Evolutionary conservation across 2,797 vertebrate species (phyloP), one percentile per base, ranked within the genome.

Genomic region (Ctenochaetus hawaiiensis): DNA sequence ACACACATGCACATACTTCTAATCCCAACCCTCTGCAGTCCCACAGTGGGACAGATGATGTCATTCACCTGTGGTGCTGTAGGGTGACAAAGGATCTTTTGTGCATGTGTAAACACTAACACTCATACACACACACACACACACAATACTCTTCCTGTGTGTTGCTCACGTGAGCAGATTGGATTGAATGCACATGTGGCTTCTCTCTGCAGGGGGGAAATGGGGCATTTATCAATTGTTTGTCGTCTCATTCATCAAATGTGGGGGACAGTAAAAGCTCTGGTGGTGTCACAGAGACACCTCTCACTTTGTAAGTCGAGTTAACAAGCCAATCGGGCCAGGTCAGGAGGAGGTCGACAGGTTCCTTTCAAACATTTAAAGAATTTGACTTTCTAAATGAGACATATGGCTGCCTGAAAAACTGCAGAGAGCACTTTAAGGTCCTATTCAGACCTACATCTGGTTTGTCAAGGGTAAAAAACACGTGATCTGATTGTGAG

Each of bases 11-110:
- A 79, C 66, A 66, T 49, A 56, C 14, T 60, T 85, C 20, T 92
- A 88, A 92, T 91, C 86, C 81, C 22, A 37, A 58, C 83, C 82
- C 61, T 41, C 56, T 44, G 22, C 45, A 70, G 74, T 79, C 82
- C 71, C 82, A 85, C 76, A 78, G 68, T 59, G 30, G 70, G 57
- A 72, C 20, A 6, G 54, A 77, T 94, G 94, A 95, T 90, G 91
- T 95, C 91, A 94, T 89, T 92, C 87, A 95, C 92, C 92, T 94
- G 91, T 60, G 77, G 49, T 82, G 90, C 80, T 53, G 67, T 70
- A 57, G 80, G 65, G 81, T 51, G 71, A 95, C 89, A 94, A 93
- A 92, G 85, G 52, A 60, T 62, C 89, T 87, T 91, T 94, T 94
- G 91, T 93, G 72, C 78, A 56, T 78, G 61, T 80, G 78, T 66